phyloP scores from a whole-genome alignment of 2,888 invertebrate species.

The Drosophila peninsularis region DNA sequence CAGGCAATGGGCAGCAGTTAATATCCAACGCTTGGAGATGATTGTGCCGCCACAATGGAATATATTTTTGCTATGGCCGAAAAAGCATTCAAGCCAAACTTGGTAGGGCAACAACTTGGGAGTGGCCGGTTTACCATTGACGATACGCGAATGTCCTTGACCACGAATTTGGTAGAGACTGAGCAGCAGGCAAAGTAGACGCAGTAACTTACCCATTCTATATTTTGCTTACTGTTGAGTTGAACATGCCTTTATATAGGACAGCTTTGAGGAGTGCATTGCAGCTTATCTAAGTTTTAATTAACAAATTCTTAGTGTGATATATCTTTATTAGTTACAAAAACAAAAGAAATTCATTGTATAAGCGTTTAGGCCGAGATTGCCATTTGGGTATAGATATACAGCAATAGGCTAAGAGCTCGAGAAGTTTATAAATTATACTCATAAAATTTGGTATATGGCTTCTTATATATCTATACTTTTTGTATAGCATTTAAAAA shows the following conservation, averaged over 20 bases:
- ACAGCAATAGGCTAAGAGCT: not conserved
- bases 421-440: not conserved
- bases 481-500: not conserved
- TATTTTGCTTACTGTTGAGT: constrained; percentile 1
- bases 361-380: no score
- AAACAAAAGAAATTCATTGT: no score
- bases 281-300: constrained; percentile 27
- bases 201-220: constrained; percentile 37
- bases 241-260: constrained; percentile 45
- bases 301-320: constrained; percentile 26
- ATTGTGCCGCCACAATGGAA: constrained; percentile 56
- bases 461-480: not conserved
- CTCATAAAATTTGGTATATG: not conserved
- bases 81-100: constrained; percentile 40
- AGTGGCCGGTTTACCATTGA: constrained; percentile 45
- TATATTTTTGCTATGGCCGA: constrained; percentile 4
- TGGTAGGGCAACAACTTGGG: constrained; percentile 52
- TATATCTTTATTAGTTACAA: constrained; percentile 11
- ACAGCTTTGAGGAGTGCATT: constrained; percentile 31
- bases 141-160: constrained; percentile 42
- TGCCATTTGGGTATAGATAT: no score
- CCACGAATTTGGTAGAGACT: constrained; percentile 9
- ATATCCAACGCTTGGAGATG: constrained; percentile 51
- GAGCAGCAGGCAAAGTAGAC: constrained; percentile 25
- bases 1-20: constrained; percentile 66